Percentiles rank a stretch among this genome's conserved stretches.
Conservation (phyloP, 2,888 invertebrate genomes). For the Trisateles emortualis region DNA sequence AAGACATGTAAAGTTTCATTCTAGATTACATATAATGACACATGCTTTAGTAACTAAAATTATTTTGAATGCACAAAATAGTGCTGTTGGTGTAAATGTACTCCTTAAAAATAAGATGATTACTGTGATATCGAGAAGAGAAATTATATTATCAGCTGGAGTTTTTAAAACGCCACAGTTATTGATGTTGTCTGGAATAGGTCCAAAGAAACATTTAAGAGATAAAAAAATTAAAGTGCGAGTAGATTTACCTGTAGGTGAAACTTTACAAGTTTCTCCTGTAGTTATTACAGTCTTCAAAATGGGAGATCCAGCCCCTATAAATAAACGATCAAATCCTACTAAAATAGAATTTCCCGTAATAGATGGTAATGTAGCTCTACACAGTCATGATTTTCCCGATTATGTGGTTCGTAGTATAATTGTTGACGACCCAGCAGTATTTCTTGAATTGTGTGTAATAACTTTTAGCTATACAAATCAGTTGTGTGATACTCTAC, state of each 20-base stretch:
- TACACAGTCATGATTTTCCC: constrained; percentile 19
- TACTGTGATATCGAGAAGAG: constrained; percentile 65
- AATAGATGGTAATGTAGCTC: constrained; percentile 23
- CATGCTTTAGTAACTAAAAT: constrained; percentile 54
- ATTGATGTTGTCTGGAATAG: constrained; percentile 80
- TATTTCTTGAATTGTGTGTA: constrained; percentile 19
- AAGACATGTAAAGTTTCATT: constrained; percentile 39
- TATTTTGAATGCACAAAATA: constrained; percentile 16
- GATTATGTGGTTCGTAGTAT: constrained; percentile 17
- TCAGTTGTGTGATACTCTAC: constrained; percentile 17
- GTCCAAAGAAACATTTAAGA: constrained; percentile 67
- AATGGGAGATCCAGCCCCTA: constrained; percentile 11
- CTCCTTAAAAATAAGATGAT: no score
- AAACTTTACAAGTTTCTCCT: constrained; percentile 78
- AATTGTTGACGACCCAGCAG: constrained; percentile 13
- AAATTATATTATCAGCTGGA: constrained; percentile 79
- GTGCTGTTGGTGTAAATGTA: no score
- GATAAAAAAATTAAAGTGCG: constrained; percentile 63
- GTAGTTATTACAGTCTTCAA: constrained; percentile 51
- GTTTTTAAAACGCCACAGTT: constrained; percentile 78
- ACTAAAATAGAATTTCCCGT: constrained; percentile 11
- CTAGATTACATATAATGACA: constrained; percentile 55
- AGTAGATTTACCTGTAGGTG: constrained; percentile 74
- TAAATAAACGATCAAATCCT: constrained; percentile 13
- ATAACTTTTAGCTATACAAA: constrained; percentile 16